Evolutionary conservation across 2,888 invertebrate species (phyloP), one percentile per base, ranked within the genome.

Genomic region (Ceratothoa steindachneri): DNA sequence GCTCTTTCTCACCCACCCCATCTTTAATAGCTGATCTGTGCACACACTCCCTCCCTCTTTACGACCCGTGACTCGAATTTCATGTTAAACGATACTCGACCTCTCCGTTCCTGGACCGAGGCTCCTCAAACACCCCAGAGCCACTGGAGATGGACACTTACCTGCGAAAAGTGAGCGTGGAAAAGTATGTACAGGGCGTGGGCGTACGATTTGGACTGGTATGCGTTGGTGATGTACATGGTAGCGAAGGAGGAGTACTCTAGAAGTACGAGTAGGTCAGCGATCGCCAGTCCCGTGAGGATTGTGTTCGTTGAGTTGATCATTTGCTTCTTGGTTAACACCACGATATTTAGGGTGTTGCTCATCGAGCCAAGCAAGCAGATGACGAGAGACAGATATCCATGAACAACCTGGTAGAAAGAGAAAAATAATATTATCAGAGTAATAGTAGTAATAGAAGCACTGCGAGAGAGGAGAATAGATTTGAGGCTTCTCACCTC

Each of bases 181-280:
- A 95, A 92, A 80, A 93, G 88, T 22, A 93, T 91, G 84, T 92
- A 93, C 27, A 90, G 87, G 0, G 93, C 89, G 91, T 93, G 93
- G 1, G 89, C 87, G 84, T 93, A 93, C 0, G 90, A 89, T 22
- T 74, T 69, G 3, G 60, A 60, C 24, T 24, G n/a, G 85, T 89
- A 90, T 19, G 71, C 69, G 30, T 80, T 81, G 5, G 80, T 88
- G 75, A 93, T 88, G 82, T 91, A 92, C 83, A 93, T 92, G 71
- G 91, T 88, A 1, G 92, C 90, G 83, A 92, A 95, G 0, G 95
- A 95, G 80, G 96, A 91, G 84, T 97, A 97, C 82, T 94, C 94
- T 82, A 80, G 87, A 90, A 97, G 95, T 19, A 96, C 95, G n/a
- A 94, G 87, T 51, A 96, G 88, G 84, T 97, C 97, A 15, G 96